These are phyloP conservation scores for Lepidurus couesii DNA, from an alignment of 1,140 invertebrate genomes.

Conservation along the genomic window DNA sequence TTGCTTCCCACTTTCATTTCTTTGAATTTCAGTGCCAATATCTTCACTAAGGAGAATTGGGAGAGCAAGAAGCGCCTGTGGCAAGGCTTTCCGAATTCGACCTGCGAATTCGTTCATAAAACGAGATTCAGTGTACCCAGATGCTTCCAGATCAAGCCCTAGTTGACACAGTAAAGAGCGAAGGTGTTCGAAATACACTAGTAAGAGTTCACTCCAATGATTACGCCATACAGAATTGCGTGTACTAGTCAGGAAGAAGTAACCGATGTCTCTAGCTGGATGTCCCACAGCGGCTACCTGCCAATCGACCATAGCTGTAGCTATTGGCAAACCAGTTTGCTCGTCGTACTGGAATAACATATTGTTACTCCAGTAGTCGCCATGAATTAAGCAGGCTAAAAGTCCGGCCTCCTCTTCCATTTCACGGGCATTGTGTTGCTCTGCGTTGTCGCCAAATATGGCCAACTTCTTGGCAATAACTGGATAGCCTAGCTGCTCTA, in stretches of 20 bases:
- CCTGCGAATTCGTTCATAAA: neutral
- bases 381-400: conserved; percentile 29
- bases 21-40: neutral
- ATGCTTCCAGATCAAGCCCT: neutral
- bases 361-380: conserved; percentile 34
- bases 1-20: neutral
- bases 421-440: neutral
- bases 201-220: neutral
- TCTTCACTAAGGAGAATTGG: neutral
- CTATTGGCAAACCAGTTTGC: neutral
- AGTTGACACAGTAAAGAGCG: neutral
- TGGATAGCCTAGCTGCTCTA: neutral
- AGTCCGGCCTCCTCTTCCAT: conserved; percentile 5
- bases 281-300: conserved; percentile 28
- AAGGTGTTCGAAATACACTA: neutral
- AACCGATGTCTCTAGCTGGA: conserved; percentile 30
- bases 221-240: neutral
- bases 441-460: conserved; percentile 5
- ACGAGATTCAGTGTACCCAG: neutral
- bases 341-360: conserved; percentile 34
- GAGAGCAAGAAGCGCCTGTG: neutral
- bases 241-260: conserved; percentile 32
- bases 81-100: neutral
- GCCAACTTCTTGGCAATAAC: neutral
- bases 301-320: conserved; percentile 28